phyloP scores from a whole-genome alignment of 2,113 vertebrate genomes.

The Rostratula benghalensis region DNA sequence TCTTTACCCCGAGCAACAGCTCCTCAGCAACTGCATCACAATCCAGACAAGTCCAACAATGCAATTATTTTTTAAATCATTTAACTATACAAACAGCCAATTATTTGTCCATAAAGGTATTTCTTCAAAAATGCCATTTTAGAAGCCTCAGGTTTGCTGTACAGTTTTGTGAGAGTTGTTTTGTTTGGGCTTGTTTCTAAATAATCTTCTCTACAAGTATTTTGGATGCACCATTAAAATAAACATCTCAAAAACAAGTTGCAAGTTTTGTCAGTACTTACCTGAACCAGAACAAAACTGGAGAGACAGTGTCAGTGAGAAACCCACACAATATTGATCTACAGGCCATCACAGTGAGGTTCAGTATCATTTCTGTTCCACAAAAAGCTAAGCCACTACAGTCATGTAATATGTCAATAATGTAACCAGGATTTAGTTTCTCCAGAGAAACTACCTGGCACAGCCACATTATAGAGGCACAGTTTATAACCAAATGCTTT shows the following conservation, averaged over 20 bases:
- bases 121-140: background rate
- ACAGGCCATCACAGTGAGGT: background rate
- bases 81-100: background rate
- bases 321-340: background rate
- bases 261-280: background rate
- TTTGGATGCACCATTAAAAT: background rate
- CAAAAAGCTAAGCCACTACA: background rate
- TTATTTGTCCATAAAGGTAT: background rate
- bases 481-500: background rate
- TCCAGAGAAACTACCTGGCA: background rate
- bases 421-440: fast-evolving
- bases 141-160: background rate
- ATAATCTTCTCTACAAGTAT: background rate
- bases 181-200: background rate
- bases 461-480: background rate
- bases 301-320: background rate
- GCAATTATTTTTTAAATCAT: background rate
- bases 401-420: background rate
- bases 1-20: background rate
- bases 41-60: background rate
- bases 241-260: background rate
- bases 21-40: background rate
- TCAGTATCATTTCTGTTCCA: background rate
- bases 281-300: background rate
- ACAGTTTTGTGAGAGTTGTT: background rate